phyloP scores from a whole-genome alignment of 2,797 vertebrate species.

The Microcaecilia unicolor region DNA sequence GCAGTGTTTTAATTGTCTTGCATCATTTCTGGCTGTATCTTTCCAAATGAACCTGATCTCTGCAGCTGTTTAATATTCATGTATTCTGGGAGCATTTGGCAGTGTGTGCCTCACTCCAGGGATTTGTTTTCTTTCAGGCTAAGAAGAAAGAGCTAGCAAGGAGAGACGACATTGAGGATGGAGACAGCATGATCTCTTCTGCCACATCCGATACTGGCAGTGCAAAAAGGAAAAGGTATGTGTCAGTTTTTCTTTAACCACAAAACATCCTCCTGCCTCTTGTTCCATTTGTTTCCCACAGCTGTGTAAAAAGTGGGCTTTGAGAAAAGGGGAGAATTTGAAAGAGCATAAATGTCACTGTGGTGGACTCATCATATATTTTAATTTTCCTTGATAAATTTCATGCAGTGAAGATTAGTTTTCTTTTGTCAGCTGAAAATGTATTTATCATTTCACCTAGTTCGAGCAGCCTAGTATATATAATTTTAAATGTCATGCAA shows the following conservation, averaged over 20 bases:
- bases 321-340: no score
- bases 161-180: slow-evolving; percentile 85
- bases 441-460: no score
- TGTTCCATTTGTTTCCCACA: slow-evolving; percentile 6
- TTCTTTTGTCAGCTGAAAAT: no score
- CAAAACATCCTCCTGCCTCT: neutral
- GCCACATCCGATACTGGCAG: slow-evolving; percentile 86
- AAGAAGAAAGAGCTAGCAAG: slow-evolving; percentile 90
- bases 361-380: no score
- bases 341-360: no score
- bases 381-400: no score
- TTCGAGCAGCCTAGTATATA: no score
- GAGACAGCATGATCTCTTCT: slow-evolving; percentile 94
- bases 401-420: no score
- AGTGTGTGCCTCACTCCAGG: slow-evolving; percentile 18
- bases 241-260: neutral
- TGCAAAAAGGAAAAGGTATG: slow-evolving; percentile 89
- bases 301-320: no score
- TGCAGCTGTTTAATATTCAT: slow-evolving; percentile 32
- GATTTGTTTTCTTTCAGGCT: slow-evolving; percentile 57
- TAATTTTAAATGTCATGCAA: no score
- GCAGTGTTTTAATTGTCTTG: slow-evolving; percentile 14
- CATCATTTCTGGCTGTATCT: slow-evolving; percentile 4
- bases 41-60: slow-evolving; percentile 17
- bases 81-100: slow-evolving; percentile 18